Percentiles rank a stretch among this genome's conserved stretches.
phyloP scores from a whole-genome alignment of 92 coral and sea anemone genomes.

The Nematostella vectensis region DNA sequence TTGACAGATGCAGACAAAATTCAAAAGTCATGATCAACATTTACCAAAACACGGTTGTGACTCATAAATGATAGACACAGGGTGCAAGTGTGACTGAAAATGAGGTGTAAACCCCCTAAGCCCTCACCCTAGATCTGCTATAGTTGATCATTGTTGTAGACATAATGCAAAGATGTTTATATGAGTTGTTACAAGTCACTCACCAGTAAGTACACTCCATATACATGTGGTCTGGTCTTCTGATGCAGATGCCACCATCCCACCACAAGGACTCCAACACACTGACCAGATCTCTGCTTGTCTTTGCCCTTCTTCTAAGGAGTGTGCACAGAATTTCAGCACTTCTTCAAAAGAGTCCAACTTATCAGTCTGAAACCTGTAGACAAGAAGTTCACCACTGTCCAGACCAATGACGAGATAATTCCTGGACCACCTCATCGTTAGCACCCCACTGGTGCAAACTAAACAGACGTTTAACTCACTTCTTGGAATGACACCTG shows the following conservation, averaged over 20 bases:
- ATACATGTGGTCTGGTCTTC: conserved; percentile 79
- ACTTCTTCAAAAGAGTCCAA: conserved; percentile 32
- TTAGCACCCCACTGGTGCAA: conserved; percentile 54
- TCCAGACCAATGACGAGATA: conserved; percentile 64
- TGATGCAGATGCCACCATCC: conserved; percentile 84
- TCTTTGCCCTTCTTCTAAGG: conserved; percentile 15
- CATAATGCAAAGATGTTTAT: too few species aligned
- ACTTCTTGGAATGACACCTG: neutral
- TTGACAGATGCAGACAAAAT: too few species aligned
- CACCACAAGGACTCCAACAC: conserved; percentile 81
- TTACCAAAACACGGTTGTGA: too few species aligned
- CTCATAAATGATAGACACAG: too few species aligned
- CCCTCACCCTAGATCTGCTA: too few species aligned
- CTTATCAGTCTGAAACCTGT: conserved; percentile 22
- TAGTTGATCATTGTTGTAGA: too few species aligned
- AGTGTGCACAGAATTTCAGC: conserved; percentile 60
- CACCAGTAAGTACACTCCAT: conserved; percentile 57
- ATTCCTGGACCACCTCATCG: conserved; percentile 59
- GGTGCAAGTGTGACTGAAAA: too few species aligned
- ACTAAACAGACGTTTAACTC: conserved; percentile 17
- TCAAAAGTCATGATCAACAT: too few species aligned
- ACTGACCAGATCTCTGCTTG: conserved; percentile 82
- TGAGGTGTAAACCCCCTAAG: too few species aligned
- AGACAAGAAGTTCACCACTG: conserved; percentile 51
- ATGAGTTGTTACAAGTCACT: too few species aligned